Evolutionary conservation across 37 sponge, comb jelly and placozoan species (phyloP).

Genomic region (Theonella swinhoei): DNA sequence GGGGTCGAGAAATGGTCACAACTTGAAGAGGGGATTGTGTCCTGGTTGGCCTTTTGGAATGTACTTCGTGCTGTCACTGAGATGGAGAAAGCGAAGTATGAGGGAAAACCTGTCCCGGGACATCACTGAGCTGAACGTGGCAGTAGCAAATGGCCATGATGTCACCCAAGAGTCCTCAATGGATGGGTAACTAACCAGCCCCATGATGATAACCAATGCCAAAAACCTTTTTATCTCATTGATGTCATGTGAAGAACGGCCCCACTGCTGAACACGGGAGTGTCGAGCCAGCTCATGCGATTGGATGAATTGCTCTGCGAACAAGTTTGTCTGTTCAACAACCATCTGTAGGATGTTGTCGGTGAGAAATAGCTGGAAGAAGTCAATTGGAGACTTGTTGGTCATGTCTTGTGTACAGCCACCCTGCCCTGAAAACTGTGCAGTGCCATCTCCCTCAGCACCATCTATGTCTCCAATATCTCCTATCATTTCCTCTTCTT

Average conservation of each 20-base stretch:
- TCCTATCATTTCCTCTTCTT: background rate
- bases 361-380: too few species aligned
- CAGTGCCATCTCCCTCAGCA: too few species aligned
- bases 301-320: too few species aligned
- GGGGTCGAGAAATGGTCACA: constrained; percentile 31
- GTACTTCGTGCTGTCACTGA: constrained; percentile 37
- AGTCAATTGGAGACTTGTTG: too few species aligned
- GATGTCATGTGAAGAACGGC: too few species aligned
- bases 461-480: background rate
- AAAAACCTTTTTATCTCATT: too few species aligned
- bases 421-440: too few species aligned
- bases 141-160: constrained; percentile 16
- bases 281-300: too few species aligned
- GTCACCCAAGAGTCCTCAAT: constrained; percentile 36
- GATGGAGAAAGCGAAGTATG: constrained; percentile 33
- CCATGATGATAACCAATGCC: constrained; percentile 10
- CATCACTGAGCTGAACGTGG: constrained; percentile 18
- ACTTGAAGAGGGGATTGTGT: constrained; percentile 40
- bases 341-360: too few species aligned
- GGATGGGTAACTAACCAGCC: constrained; percentile 20
- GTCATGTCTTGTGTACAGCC: too few species aligned
- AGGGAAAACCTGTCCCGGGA: constrained; percentile 31
- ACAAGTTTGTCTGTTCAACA: too few species aligned
- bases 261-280: too few species aligned
- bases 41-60: constrained; percentile 14